Evolutionary conservation across 2,797 vertebrate genomes (phyloP).

Genomic region (Epinephelus coioides): DNA sequence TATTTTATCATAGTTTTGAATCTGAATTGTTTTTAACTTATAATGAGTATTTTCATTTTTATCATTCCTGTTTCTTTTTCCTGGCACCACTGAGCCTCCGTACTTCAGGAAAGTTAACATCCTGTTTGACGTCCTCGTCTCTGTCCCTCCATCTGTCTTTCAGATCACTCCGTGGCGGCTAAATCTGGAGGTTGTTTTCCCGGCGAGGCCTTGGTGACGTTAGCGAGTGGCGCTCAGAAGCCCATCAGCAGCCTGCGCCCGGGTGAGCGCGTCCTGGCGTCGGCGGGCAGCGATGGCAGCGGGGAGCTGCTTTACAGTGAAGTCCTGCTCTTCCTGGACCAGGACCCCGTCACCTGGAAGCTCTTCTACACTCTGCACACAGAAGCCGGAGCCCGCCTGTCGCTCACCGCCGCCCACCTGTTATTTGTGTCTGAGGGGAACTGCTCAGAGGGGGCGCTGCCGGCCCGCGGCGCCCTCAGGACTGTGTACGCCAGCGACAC

Average conservation of each 20-base stretch:
- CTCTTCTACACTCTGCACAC: constrained; percentile 91
- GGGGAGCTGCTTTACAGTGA: constrained; percentile 89
- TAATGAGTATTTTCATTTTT: too few relatives aligned
- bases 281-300: constrained; percentile 70
- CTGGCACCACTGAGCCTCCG: background rate
- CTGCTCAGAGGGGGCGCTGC: constrained; percentile 79
- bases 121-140: background rate
- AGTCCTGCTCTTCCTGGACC: constrained; percentile 93
- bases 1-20: too few relatives aligned
- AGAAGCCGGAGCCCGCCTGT: constrained; percentile 82
- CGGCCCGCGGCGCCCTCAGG: constrained; percentile 67
- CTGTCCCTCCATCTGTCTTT: constrained; percentile 34
- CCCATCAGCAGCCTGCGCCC: constrained; percentile 87
- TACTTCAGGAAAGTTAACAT: background rate
- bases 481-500: constrained; percentile 89
- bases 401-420: constrained; percentile 92
- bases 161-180: constrained; percentile 94
- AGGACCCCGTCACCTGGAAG: constrained; percentile 80
- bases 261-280: constrained; percentile 90
- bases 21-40: too few relatives aligned
- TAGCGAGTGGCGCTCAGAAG: constrained; percentile 85
- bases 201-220: constrained; percentile 85
- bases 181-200: constrained; percentile 97
- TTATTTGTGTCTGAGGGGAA: constrained; percentile 89
- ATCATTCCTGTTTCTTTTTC: background rate